phyloP scores from a whole-genome alignment of 1,140 invertebrate species.

The Oedothorax gibbosus region DNA sequence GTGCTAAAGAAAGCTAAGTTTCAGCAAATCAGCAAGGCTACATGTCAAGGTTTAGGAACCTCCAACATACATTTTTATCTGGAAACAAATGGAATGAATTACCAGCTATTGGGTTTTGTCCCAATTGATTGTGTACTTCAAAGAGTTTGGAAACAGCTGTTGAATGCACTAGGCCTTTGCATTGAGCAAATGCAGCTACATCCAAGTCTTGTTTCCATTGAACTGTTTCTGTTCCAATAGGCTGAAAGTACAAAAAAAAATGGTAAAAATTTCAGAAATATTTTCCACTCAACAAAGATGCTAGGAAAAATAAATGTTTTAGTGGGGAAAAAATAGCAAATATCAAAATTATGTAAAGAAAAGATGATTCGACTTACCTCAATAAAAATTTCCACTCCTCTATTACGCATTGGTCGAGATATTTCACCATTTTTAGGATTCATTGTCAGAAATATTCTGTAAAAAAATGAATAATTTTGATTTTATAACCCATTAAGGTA shows the following conservation, averaged over 20 bases:
- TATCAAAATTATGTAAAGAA: too few relatives aligned
- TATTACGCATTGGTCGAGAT: constrained; percentile 97
- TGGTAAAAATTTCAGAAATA: constrained; percentile 8
- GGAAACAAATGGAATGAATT: too few relatives aligned
- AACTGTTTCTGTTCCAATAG: background rate
- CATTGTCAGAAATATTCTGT: constrained; percentile 91
- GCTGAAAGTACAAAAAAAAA: background rate
- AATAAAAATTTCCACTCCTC: constrained; percentile 93
- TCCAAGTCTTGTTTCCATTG: background rate
- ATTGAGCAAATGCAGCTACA: constrained; percentile 19
- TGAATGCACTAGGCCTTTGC: constrained; percentile 22
- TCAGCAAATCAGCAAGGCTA: too few relatives aligned
- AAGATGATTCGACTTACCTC: constrained; percentile 36
- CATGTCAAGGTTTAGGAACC: too few relatives aligned
- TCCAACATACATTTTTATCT: background rate
- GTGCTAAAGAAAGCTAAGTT: too few relatives aligned
- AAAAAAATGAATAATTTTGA: constrained; percentile 52
- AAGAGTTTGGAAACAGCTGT: background rate
- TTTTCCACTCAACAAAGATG: background rate
- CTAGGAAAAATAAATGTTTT: background rate
- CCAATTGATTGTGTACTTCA: background rate
- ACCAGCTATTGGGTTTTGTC: too few relatives aligned
- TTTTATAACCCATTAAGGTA: too few relatives aligned
- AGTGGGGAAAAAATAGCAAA: too few relatives aligned
- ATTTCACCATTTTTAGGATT: constrained; percentile 95